Evolutionary conservation across 2,888 invertebrate genomes (phyloP).

Genomic region (Diaperis boleti): DNA sequence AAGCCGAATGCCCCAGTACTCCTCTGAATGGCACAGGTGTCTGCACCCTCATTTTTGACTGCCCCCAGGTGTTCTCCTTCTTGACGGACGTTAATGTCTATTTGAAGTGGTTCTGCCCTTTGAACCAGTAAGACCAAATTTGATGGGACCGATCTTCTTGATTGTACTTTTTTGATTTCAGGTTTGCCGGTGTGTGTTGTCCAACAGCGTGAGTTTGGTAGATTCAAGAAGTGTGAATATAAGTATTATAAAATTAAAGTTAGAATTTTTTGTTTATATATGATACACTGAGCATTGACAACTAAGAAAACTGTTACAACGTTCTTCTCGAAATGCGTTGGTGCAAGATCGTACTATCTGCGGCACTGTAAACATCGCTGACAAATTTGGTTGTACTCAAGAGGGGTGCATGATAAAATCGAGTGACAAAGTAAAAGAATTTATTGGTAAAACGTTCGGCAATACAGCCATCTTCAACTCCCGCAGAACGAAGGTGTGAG

Average conservation of each 20-base stretch:
- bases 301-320: too few relatives aligned
- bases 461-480: slow-evolving; percentile 3
- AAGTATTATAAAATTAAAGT: too few relatives aligned
- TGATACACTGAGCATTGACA: too few relatives aligned
- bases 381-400: too few relatives aligned
- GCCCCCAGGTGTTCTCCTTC: slow-evolving; percentile 18
- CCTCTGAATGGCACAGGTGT: slow-evolving; percentile 18
- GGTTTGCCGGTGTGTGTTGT: slow-evolving; percentile 22
- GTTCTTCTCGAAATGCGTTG: too few relatives aligned
- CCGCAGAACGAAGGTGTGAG: neutral
- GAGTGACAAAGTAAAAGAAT: slow-evolving; percentile 11
- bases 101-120: slow-evolving; percentile 35
- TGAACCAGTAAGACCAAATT: slow-evolving; percentile 29
- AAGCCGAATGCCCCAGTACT: slow-evolving; percentile 19
- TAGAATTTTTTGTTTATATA: too few relatives aligned
- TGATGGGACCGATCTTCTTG: neutral
- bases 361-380: too few relatives aligned
- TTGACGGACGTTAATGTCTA: slow-evolving; percentile 25
- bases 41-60: slow-evolving; percentile 33
- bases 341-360: too few relatives aligned
- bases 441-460: slow-evolving; percentile 29
- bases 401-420: neutral
- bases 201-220: too few relatives aligned
- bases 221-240: too few relatives aligned
- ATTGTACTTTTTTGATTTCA: slow-evolving; percentile 13